Base-by-base conservation (phyloP, 2,797 vertebrate genomes). In the Rhinogobio ventralis region DNA sequence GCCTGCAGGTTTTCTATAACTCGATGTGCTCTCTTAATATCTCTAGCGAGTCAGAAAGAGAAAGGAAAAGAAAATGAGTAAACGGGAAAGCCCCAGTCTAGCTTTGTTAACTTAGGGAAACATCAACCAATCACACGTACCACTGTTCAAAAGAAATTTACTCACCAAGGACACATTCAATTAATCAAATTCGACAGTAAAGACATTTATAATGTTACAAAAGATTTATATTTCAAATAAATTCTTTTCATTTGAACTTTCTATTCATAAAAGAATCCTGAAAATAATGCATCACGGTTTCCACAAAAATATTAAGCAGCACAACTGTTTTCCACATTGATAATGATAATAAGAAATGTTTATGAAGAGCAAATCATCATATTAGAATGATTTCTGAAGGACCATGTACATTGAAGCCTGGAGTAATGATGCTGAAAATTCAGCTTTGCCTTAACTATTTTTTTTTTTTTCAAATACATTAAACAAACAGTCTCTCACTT, bases 11-110 rank as follows among this genome's bases (percentile, higher is more conserved):
- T 96, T 33, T 97, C 96, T 9, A 93, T 96, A 79, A 98, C 95
- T 36, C 97, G 95, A 88, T 99, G 98, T 19, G 98, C 98, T 86
- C 97, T 96, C 85, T 94, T 94, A 86, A 99, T 91, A 87, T 99
- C 97, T 88, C 98, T 99, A 57, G 11, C 86, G 23, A 49, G 14
- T 79, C 28, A 87, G 53, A 62, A 74, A 55, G 17, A 82, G 9
- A 42, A 3, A 71, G 15, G 10, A 77, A 23, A 77, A 6, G 17
- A 36, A 45, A 10, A 57, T 39, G 4, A 55, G 23, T 33, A 74
- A 39, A 53, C 5, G 0, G 23, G 11, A 42, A 71, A 71, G n/a
- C n/a, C 62, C 60, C 42, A 42, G 53, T 28, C 25, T 23, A 72
- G 53, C 36, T 81, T 55, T 79, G 53, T 57, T 51, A 25, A 30